Evolutionary conservation across 1,140 invertebrate genomes (phyloP), one percentile per base, ranked within the genome.

Genomic region (Drosophila busckii): DNA sequence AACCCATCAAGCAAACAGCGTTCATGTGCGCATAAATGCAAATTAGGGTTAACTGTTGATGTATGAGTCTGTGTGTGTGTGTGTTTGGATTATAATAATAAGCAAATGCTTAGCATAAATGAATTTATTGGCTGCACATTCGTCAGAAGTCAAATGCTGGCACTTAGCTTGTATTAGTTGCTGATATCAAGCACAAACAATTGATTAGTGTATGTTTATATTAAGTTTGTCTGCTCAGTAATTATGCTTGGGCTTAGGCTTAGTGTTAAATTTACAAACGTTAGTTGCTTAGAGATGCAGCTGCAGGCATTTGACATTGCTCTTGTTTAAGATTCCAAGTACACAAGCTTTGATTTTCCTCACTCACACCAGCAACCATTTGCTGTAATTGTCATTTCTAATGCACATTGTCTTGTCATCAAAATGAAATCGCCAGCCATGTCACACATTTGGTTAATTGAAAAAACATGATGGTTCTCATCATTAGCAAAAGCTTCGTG

Each of bases 401-500:
- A 53, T 22, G 37, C 35, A 25, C 28, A 42, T 41, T 49, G 29
- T 34, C 17, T 40, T 20, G 35, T 10, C 35, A 40, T 1, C 32
- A 22, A 29, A 45, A 38, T 29, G 17, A 25, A 52, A 37, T 17
- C 35, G 28, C 7, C 34, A 41, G 34, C 41, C 41, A 4, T 61
- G 58, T 65, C 38, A 66, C 53, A 55, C 73, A 78, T 80, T 73
- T 80, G 68, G 73, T 78, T 78, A 78, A 78, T 78, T 78, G 68
- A 80, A 78, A 78, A 78, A 73, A 70, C 73, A 78, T 73, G 68
- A 69, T 64, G 73, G 73, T 65, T 49, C 75, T 80, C 73, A 73
- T 78, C 73, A 78, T 78, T 80, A 80, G 73, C 75, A 73, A 60
- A 63, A 61, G 71, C 71, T 73, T 80, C 73, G 71, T 67, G 75